Conservation (phyloP, 2,888 invertebrate species). For the Amaurobius ferox region DNA sequence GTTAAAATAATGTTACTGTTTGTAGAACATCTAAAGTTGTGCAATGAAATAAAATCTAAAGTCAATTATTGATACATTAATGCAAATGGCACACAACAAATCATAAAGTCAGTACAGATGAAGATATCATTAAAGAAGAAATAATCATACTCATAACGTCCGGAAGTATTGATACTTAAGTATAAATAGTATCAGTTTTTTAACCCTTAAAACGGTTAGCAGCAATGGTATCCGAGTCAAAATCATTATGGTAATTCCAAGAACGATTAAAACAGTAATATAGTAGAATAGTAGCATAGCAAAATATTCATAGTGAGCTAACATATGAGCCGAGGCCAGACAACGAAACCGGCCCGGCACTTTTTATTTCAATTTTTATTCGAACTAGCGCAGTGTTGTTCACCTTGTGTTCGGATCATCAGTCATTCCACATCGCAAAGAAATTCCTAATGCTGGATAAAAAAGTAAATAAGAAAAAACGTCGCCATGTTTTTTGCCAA, state of each 20-base stretch:
- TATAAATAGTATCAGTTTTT: no score
- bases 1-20: no score
- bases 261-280: background rate
- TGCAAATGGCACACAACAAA: no score
- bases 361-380: conserved; percentile 23
- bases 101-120: no score
- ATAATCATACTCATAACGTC: no score
- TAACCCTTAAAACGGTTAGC: no score
- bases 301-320: background rate
- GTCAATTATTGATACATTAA: no score
- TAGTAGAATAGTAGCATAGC: background rate
- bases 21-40: no score
- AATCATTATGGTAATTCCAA: background rate
- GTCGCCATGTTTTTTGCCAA: conserved; percentile 11
- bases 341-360: conserved; percentile 23
- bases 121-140: no score
- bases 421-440: conserved; percentile 15
- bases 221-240: background rate
- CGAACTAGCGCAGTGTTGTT: conserved; percentile 31
- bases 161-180: no score
- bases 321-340: background rate
- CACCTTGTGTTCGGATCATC: conserved; percentile 43
- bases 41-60: no score
- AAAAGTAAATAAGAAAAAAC: background rate
- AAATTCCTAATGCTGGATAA: background rate